Conservation (phyloP, 2,113 vertebrate genomes). For the Tachycineta bicolor region DNA sequence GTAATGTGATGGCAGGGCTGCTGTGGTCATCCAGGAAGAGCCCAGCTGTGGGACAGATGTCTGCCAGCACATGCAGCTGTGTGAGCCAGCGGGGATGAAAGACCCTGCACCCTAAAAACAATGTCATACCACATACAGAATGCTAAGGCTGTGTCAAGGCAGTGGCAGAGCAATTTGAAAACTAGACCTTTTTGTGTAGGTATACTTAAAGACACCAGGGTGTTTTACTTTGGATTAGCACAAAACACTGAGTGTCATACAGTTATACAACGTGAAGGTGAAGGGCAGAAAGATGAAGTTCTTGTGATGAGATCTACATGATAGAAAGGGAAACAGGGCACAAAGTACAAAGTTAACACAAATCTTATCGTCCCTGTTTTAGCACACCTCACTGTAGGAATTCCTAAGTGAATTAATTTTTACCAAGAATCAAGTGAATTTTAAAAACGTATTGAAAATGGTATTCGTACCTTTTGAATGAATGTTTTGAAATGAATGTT, state of each 20-base stretch:
- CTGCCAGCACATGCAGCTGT: neutral
- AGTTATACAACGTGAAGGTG: neutral
- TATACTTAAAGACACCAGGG: neutral
- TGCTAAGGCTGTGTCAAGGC: neutral
- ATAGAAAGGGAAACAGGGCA: neutral
- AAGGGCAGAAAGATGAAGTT: neutral
- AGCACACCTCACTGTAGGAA: neutral
- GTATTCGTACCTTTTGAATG: neutral
- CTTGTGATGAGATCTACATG: neutral
- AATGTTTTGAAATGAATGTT: neutral
- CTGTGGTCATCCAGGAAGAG: neutral
- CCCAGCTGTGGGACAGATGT: neutral
- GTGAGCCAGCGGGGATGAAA: accelerated
- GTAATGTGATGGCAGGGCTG: neutral
- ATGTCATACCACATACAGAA: accelerated
- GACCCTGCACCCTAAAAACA: accelerated
- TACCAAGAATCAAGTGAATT: neutral
- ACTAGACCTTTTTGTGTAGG: neutral
- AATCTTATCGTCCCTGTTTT: neutral
- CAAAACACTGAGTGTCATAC: neutral
- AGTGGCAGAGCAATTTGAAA: neutral
- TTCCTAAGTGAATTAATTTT: neutral
- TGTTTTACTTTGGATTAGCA: neutral
- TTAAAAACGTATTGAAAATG: neutral
- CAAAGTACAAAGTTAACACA: neutral